phyloP scores from a whole-genome alignment of 2,797 vertebrate species.

The Benthosema pterotum region DNA sequence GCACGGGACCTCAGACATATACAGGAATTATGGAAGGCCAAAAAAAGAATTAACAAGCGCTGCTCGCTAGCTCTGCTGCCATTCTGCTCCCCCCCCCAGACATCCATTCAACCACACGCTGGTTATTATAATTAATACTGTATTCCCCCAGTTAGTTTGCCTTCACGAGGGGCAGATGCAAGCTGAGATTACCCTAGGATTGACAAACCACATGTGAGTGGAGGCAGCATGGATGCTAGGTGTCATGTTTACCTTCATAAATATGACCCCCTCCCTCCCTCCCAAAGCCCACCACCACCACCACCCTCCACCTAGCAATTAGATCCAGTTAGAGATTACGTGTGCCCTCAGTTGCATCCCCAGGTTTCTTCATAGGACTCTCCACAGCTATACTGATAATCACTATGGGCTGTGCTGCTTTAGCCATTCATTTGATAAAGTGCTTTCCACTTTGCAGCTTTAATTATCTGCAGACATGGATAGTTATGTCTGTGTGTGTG shows the following conservation, averaged over 20 bases:
- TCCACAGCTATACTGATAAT: conserved; percentile 75
- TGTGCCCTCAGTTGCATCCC: conserved; percentile 69
- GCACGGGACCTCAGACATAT: conserved; percentile 70
- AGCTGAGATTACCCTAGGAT: conserved; percentile 78
- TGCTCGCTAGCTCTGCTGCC: conserved; percentile 73
- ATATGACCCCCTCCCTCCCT: conserved; percentile 76
- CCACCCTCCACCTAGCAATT: conserved; percentile 72
- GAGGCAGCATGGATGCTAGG: conserved; percentile 65
- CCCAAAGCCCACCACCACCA: conserved; percentile 27
- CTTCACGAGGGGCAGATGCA: conserved; percentile 79
- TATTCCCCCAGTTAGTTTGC: conserved; percentile 76
- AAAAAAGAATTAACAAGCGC: conserved; percentile 71
- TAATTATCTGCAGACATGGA: conserved; percentile 65
- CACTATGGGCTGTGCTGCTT: conserved; percentile 70
- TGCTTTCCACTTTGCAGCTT: conserved; percentile 76
- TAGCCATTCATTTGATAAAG: conserved; percentile 79
- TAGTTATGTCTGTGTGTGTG: conserved; percentile 20
- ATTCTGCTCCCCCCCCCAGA: conserved; percentile 74
- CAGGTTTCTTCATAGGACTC: conserved; percentile 69
- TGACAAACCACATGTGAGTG: conserved; percentile 81
- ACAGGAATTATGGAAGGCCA: conserved; percentile 79
- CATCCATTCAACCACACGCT: conserved; percentile 78
- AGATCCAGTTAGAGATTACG: conserved; percentile 81
- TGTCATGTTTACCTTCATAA: conserved; percentile 83
- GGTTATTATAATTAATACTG: conserved; percentile 87